These are phyloP conservation scores for Smittia aterrima DNA, from an alignment of 2,888 invertebrate genomes.

Conservation along the genomic window DNA sequence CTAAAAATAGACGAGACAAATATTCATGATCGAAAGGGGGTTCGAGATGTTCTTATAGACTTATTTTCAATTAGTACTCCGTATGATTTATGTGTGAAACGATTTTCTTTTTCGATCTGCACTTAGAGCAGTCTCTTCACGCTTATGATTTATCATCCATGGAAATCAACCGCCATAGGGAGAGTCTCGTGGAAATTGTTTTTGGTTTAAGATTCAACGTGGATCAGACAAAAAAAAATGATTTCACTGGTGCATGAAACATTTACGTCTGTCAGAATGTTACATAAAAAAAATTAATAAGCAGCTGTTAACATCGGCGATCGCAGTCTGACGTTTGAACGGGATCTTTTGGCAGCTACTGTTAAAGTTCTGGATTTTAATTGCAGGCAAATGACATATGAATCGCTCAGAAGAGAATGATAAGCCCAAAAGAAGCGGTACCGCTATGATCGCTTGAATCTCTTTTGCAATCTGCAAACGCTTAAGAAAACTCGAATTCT, in stretches of 20 bases:
- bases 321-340: neutral
- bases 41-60: neutral
- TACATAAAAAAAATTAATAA: neutral
- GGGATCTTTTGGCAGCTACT: slow-evolving; percentile 13
- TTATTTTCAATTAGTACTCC: neutral
- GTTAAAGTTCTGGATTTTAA: neutral
- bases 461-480: too few relatives aligned
- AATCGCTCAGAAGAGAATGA: too few relatives aligned
- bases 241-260: too few relatives aligned
- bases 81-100: neutral
- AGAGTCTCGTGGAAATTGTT: too few relatives aligned
- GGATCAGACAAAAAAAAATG: too few relatives aligned
- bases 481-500: too few relatives aligned
- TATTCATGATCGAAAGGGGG: neutral
- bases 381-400: neutral
- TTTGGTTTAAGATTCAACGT: too few relatives aligned
- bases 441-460: too few relatives aligned
- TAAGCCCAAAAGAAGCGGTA: too few relatives aligned
- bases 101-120: neutral
- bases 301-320: neutral
- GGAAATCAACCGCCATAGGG: too few relatives aligned
- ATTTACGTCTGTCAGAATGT: too few relatives aligned
- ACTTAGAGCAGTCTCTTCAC: neutral
- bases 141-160: neutral
- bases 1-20: neutral